phyloP scores from a whole-genome alignment of 1,140 invertebrate species.

The Oedothorax gibbosus region DNA sequence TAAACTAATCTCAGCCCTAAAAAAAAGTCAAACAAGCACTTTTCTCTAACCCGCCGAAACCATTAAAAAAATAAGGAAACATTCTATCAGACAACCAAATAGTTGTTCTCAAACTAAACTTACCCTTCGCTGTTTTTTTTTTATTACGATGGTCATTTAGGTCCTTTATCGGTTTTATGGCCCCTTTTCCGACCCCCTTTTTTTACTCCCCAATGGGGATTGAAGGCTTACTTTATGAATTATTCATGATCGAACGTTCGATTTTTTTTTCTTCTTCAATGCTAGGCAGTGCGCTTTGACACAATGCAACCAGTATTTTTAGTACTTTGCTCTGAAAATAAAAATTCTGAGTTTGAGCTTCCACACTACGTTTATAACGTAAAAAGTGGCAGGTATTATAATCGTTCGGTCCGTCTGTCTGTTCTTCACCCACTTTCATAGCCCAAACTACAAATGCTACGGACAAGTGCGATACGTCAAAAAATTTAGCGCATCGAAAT shows the following conservation, averaged over 20 bases:
- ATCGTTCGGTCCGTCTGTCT: too few relatives aligned
- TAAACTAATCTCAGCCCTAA: background rate
- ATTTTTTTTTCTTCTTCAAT: constrained; percentile 19
- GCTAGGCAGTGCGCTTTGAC: background rate
- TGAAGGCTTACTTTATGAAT: constrained; percentile 35
- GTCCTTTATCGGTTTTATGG: constrained; percentile 16
- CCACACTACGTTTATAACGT: too few relatives aligned
- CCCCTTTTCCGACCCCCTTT: background rate
- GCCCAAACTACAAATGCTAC: too few relatives aligned
- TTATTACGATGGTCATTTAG: constrained; percentile 28
- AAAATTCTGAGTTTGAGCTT: too few relatives aligned
- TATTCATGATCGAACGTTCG: constrained; percentile 34
- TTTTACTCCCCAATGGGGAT: constrained; percentile 16
- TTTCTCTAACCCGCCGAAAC: background rate
- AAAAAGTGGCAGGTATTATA: too few relatives aligned
- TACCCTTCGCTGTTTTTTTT: constrained; percentile 6
- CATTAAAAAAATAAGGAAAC: background rate
- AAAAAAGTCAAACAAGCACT: constrained; percentile 11
- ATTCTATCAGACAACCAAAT: background rate
- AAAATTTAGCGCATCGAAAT: too few relatives aligned
- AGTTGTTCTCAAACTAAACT: constrained; percentile 29
- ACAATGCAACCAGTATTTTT: background rate
- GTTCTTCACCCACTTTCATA: too few relatives aligned
- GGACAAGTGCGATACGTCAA: too few relatives aligned
- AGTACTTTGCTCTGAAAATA: too few relatives aligned